Base-by-base conservation (phyloP, 2,888 invertebrate species). In the Tribolium freemani region DNA sequence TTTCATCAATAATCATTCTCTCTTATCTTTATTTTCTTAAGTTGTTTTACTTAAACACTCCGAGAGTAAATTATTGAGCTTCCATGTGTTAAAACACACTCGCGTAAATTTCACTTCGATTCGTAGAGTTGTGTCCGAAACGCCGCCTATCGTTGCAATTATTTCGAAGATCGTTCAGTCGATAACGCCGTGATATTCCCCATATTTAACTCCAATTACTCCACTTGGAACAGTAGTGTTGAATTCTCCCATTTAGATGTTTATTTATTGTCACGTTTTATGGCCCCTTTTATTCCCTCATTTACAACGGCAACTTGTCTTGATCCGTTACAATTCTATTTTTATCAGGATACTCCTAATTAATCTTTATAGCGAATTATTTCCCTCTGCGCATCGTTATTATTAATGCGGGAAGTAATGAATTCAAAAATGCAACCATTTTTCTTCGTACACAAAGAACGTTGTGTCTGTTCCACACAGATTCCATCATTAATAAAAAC, bases 1-100 rank as follows among this genome's bases (percentile, higher is more conserved):
- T 79, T 80, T 79, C 76, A 79, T 80, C 80, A 79, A 77, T 76
- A 79, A 78, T 76, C 76, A 73, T 78, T 78, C 76, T 64, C 73
- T 78, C 76, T 80, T 79, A 80, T 79, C 80, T 79, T 68, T 71
- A 79, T 76, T 76, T 77, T 80, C 72, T 73, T 64, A 60, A 75
- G 66, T 69, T 75, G 74, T 72, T 74, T 74, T 70, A 67, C 54
- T 74, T 70, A 74, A 74, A 74, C 69, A 72, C 71, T 70, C 61
- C 69, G 60, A 48, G 71, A 60, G 71, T 75, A 73, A 75, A 71
- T 75, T 72, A 70, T 74, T 66, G 71, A 57, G 74, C 73, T 75
- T 61, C 75, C 75, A 76, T 68, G 73, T 73, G 71, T 74, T 74
- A 72, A 68, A 68, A 45, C 13, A 64, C 31, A 68, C 68, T 57